Evolutionary conservation across 2,888 invertebrate genomes (phyloP).

Genomic region (Ditylenchus weischeri): DNA sequence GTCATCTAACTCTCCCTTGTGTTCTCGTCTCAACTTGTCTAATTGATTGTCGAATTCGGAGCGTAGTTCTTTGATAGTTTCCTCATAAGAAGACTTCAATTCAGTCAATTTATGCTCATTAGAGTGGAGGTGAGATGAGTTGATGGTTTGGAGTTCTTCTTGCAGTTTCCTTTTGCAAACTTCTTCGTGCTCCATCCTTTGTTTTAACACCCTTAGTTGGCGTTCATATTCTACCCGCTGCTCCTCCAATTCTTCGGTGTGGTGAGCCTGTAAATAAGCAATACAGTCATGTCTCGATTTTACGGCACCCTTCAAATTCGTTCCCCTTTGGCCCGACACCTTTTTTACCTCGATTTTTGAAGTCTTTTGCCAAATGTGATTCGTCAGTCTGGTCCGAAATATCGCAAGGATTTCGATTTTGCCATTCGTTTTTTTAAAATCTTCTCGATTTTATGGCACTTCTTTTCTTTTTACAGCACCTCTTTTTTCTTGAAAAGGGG

Average conservation of each 20-base stretch:
- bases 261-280: slow-evolving; percentile 29
- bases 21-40: slow-evolving; percentile 41
- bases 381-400: too few species aligned
- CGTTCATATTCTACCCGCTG: slow-evolving; percentile 47
- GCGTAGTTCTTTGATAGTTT: slow-evolving; percentile 44
- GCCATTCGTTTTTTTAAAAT: too few species aligned
- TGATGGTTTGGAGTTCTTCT: slow-evolving; percentile 41
- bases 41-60: slow-evolving; percentile 43
- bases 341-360: too few species aligned
- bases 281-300: too few species aligned
- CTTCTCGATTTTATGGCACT: too few species aligned
- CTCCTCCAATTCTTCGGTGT: slow-evolving; percentile 43
- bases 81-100: slow-evolving; percentile 44
- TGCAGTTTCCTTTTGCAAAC: slow-evolving; percentile 41
- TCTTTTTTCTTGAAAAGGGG: too few species aligned
- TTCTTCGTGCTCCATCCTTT: slow-evolving; percentile 46
- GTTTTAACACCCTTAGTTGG: slow-evolving; percentile 41
- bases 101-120: slow-evolving; percentile 43
- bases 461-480: too few species aligned
- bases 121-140: slow-evolving; percentile 7
- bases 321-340: too few species aligned
- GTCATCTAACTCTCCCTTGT: slow-evolving; percentile 49
- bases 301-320: too few species aligned
- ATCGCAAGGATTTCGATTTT: too few species aligned
- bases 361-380: too few species aligned